These are phyloP conservation scores for Polydrusus cervinus DNA, from an alignment of 2,888 invertebrate species.

Conservation along the genomic window DNA sequence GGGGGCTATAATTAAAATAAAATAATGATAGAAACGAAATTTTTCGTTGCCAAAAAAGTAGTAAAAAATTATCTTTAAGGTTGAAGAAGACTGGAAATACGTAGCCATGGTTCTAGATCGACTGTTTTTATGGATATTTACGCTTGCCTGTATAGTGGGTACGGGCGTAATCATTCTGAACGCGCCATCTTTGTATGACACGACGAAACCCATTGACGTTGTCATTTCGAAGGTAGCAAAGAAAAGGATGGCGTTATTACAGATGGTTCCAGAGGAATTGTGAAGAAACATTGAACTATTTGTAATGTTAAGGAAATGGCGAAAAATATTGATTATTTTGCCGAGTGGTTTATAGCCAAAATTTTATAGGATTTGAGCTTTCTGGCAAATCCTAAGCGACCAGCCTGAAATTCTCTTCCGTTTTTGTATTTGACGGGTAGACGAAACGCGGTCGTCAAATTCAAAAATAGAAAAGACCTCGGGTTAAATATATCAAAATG, in stretches of 20 bases:
- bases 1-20: too few species aligned
- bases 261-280: constrained; percentile 83
- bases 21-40: too few species aligned
- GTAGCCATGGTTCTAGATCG: constrained; percentile 97
- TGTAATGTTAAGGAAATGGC: not conserved
- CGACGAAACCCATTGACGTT: constrained; percentile 91
- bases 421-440: constrained; percentile 3
- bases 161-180: constrained; percentile 91
- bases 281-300: constrained; percentile 57
- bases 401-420: not conserved
- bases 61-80: constrained; percentile 74
- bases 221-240: constrained; percentile 93
- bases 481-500: constrained; percentile 28
- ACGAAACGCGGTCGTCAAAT: not conserved
- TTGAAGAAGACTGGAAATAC: constrained; percentile 99
- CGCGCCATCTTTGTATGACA: constrained; percentile 94
- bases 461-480: not conserved
- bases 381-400: not conserved
- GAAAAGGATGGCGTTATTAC: constrained; percentile 89
- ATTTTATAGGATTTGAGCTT: not conserved
- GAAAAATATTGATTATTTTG: not conserved
- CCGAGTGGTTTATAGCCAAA: too few species aligned
- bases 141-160: constrained; percentile 93
- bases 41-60: too few species aligned
- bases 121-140: constrained; percentile 96